Base-by-base conservation (phyloP, 2,888 invertebrate genomes). In the Pseudococcus longispinus region DNA sequence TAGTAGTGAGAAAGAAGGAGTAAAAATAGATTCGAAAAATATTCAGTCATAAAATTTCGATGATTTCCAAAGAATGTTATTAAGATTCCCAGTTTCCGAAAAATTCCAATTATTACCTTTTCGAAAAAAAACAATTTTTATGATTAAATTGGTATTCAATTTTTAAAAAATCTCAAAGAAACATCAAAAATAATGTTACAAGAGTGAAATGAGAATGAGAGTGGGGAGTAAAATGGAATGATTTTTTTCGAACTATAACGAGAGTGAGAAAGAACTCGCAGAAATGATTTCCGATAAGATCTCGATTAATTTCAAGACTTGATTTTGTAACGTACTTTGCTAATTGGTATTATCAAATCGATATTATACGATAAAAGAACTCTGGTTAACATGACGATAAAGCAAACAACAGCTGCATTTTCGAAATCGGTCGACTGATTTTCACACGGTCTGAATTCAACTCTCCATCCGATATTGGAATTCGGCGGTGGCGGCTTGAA, bases 361-460 rank as follows among this genome's bases (percentile, higher is more conserved):
- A 99, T 93, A 89, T 97, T 95, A 92, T 98, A 99, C 32, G 98
- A 97, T 80, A 99, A 93, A 90, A 99, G 98, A 88, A 98, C 99
- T 89, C 99, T 92, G 0, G 99, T 99, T 88, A 99, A 93, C 83
- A 99, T 92, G 23, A 99, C 99, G 18, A 99, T 95, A 91, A 99
- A 99, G 90, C 98, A 98, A 26, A 98, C 98, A 90, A 97, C 96
- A 4, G 99, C 99, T 0, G 99, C 99, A 92, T 99, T 99, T 92
- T 99, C 99, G 92, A 99, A 99, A 92, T 99, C 99, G 0, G 99
- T 99, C 89, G 99, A 93, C 91, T 99, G 99, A 26, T 97, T 96
- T 92, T 98, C 98, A 91, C 99, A 99, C 70, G 99, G 99, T 42
- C 99, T 94, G 92, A 99, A 99, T 92, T 99, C 99, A 0, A 99